Evolutionary conservation across 2,888 invertebrate genomes (phyloP).

Genomic region (Diarsia dahlii): DNA sequence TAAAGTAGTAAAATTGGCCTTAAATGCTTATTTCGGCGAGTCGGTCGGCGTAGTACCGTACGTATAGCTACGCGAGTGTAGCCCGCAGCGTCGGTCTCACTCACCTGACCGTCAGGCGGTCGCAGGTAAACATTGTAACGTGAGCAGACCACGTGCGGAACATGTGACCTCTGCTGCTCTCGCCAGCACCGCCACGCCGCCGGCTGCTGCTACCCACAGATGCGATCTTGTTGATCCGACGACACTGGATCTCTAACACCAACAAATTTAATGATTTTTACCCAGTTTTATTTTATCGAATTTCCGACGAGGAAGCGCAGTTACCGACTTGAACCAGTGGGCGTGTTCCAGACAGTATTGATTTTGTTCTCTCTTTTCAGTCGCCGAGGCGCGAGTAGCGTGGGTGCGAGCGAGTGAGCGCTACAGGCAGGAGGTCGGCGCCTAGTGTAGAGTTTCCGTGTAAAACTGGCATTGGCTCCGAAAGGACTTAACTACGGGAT

Average conservation of each 20-base stretch:
- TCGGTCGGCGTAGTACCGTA: conserved; percentile 61
- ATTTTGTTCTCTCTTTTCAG: conserved; percentile 86
- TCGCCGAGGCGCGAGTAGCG: conserved; percentile 70
- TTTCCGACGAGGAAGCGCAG: conserved; percentile 89
- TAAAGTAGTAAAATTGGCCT: conserved; percentile 63
- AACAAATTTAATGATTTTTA: conserved; percentile 88
- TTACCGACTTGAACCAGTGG: conserved; percentile 88
- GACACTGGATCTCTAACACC: conserved; percentile 72
- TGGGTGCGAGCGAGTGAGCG: conserved; percentile 79
- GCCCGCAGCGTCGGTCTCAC: conserved; percentile 80
- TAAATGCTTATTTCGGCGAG: conserved; percentile 66
- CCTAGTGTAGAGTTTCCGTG: conserved; percentile 88
- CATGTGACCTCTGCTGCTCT: conserved; percentile 77
- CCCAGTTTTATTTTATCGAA: conserved; percentile 89
- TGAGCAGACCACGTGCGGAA: conserved; percentile 86
- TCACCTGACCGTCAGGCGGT: conserved; percentile 87
- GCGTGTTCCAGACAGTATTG: conserved; percentile 90
- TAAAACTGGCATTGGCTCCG: conserved; percentile 78
- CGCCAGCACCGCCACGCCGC: conserved; percentile 19
- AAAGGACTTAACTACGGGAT: conserved; percentile 87
- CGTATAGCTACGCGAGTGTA: conserved; percentile 68
- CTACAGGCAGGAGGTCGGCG: conserved; percentile 81
- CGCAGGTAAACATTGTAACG: conserved; percentile 90
- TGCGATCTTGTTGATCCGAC: conserved; percentile 35
- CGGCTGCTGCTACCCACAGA: conserved; percentile 39